These are phyloP conservation scores for Patella depressa DNA, from an alignment of 2,888 invertebrate genomes.

Conservation along the genomic window DNA sequence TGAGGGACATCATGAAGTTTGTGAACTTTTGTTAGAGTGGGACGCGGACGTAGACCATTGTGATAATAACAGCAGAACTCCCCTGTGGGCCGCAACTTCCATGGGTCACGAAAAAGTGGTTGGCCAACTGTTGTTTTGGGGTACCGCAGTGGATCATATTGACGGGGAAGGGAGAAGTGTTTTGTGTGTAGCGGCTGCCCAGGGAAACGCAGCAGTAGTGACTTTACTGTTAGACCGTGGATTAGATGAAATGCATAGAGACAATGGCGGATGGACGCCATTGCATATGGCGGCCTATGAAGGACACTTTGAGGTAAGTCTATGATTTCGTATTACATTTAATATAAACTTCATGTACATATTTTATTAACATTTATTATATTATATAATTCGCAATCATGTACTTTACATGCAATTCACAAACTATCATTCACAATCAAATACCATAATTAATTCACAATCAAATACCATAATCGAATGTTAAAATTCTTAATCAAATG, in stretches of 20 bases:
- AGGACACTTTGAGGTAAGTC: constrained; percentile 86
- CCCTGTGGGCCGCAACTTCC: constrained; percentile 80
- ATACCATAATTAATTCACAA: no score
- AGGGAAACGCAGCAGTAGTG: constrained; percentile 82
- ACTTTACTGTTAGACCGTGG: constrained; percentile 82
- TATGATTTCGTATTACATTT: no score
- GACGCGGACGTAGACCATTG: constrained; percentile 93
- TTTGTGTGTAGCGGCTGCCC: constrained; percentile 72
- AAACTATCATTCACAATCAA: no score
- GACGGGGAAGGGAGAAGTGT: constrained; percentile 93
- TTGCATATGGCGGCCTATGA: constrained; percentile 96
- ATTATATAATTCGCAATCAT: no score
- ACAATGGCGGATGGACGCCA: constrained; percentile 97
- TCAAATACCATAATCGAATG: no score
- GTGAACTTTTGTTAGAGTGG: constrained; percentile 88
- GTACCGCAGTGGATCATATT: constrained; percentile 94
- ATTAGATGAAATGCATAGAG: constrained; percentile 79
- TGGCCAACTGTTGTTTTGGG: constrained; percentile 91
- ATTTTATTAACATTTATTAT: no score
- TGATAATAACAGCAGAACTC: constrained; percentile 74
- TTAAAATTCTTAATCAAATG: no score
- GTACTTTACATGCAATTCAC: no score
- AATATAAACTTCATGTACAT: no score
- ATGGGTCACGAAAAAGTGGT: constrained; percentile 92
- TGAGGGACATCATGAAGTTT: constrained; percentile 76